phyloP scores from a whole-genome alignment of 2,797 vertebrate species.

The Semotilus atromaculatus region DNA sequence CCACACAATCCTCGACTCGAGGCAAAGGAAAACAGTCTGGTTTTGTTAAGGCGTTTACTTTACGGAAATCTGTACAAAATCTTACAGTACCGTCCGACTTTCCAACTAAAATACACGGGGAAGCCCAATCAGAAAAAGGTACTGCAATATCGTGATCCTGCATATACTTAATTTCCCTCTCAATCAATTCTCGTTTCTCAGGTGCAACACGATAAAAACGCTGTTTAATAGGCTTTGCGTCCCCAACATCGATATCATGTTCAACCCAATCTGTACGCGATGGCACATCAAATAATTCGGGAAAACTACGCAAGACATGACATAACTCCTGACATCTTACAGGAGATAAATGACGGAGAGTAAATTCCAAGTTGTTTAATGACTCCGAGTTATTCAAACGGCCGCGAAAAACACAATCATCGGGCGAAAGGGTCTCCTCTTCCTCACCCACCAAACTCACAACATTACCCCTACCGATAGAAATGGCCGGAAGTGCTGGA shows the following conservation, averaged over 20 bases:
- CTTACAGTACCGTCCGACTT: neutral
- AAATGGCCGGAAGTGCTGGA: no score
- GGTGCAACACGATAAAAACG: neutral
- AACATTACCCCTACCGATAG: no score
- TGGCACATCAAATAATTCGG: neutral
- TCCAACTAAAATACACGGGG: neutral
- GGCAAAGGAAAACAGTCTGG: constrained; percentile 8
- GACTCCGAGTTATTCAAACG: neutral
- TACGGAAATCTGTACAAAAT: neutral
- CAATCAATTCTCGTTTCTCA: neutral
- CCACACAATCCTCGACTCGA: neutral
- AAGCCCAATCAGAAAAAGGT: neutral
- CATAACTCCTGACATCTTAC: neutral
- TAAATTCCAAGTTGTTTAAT: neutral
- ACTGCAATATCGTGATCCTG: neutral
- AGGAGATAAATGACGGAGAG: neutral
- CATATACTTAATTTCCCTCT: neutral
- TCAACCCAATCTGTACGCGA: neutral
- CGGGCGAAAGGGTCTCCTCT: neutral
- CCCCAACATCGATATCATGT: no score
- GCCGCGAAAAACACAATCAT: neutral
- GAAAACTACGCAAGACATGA: neutral
- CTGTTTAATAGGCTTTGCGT: neutral
- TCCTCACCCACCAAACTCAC: neutral
- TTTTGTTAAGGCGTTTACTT: neutral